A percentile compares a stretch with the other conserved stretches of the same genome.
Conservation (phyloP, 2,113 vertebrate species). For the Delphinus delphis region DNA sequence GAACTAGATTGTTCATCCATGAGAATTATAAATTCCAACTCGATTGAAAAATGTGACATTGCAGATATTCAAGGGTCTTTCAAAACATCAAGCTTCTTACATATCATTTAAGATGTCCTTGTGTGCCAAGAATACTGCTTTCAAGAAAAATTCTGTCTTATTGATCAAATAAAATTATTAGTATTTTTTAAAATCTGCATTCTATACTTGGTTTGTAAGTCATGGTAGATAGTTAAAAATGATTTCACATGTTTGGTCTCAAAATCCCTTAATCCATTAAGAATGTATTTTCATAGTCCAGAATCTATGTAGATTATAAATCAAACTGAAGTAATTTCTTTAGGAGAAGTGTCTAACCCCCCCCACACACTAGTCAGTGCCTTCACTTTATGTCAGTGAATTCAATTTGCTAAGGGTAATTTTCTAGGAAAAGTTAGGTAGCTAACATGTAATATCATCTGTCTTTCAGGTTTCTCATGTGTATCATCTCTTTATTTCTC, state of each 20-base stretch:
- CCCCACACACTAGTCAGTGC: not conserved
- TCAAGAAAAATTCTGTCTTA: not conserved
- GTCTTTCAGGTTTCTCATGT: not conserved
- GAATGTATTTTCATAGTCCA: not conserved
- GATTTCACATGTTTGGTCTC: not conserved
- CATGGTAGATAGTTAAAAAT: conserved; percentile 12
- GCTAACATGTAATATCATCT: not conserved
- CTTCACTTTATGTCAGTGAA: not conserved
- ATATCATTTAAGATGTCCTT: not conserved
- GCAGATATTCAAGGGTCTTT: not conserved
- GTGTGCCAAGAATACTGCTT: not conserved
- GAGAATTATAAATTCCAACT: not conserved
- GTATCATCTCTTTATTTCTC: not conserved
- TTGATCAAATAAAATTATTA: conserved; percentile 25
- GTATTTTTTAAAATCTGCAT: not conserved
- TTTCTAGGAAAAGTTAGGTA: not conserved
- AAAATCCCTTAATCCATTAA: not conserved
- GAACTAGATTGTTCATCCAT: not conserved
- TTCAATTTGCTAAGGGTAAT: not conserved
- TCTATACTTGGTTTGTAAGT: not conserved
- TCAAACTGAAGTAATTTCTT: not conserved
- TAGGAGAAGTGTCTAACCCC: not conserved
- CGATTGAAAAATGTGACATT: not conserved
- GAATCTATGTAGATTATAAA: not conserved
- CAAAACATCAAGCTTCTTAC: not conserved